phyloP scores from a whole-genome alignment of 2,113 vertebrate genomes.

The Tetrax tetrax region DNA sequence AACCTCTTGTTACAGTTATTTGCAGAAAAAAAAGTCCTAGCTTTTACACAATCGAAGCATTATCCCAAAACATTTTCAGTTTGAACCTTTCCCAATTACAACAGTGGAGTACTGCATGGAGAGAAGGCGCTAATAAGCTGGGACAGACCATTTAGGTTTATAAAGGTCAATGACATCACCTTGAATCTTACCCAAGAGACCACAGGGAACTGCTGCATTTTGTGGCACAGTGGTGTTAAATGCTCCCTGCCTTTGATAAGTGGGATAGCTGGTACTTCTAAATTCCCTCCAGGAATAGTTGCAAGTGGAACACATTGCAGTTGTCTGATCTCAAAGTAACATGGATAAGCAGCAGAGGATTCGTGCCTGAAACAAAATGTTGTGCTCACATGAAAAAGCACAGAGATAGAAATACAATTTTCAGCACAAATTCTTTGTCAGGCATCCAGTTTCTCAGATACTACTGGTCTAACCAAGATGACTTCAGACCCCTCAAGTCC shows the following conservation, averaged over 20 bases:
- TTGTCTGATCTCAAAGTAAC: slow-evolving; percentile 13
- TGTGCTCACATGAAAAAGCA: not conserved
- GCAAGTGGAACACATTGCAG: not conserved
- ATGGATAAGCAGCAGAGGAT: not conserved
- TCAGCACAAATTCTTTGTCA: not conserved
- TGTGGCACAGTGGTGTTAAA: slow-evolving; percentile 9
- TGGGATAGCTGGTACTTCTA: not conserved
- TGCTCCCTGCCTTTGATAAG: slow-evolving; percentile 26
- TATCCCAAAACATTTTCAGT: not conserved
- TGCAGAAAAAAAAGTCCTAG: not conserved
- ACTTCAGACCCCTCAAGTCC: not conserved
- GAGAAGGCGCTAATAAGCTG: not conserved
- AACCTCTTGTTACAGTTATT: not conserved
- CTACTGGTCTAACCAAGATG: not conserved
- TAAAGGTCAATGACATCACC: slow-evolving; percentile 43
- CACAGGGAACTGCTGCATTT: not conserved
- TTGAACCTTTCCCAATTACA: not conserved
- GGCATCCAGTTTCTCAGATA: not conserved
- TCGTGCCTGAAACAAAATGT: not conserved
- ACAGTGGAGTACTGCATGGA: not conserved
- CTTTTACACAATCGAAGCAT: not conserved
- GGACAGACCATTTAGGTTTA: slow-evolving; percentile 5
- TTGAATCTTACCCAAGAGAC: slow-evolving; percentile 22
- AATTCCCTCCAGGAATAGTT: slow-evolving; percentile 51
- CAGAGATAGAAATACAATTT: not conserved